These are phyloP conservation scores for Drosophila biarmipes DNA, from an alignment of 1,140 invertebrate species.

Conservation along the genomic window DNA sequence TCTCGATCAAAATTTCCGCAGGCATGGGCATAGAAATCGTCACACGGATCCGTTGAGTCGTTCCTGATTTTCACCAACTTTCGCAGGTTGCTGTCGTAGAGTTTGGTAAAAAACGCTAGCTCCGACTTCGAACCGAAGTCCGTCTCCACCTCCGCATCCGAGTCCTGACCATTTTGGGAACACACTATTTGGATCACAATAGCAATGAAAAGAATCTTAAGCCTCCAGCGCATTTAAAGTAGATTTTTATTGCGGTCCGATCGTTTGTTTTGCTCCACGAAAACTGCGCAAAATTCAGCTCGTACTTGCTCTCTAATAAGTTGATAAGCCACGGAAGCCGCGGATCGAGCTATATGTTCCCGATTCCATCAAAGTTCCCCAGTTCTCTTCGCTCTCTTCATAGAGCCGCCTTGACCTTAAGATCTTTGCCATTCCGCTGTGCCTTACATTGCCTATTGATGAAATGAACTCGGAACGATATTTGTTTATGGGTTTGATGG, in stretches of 20 bases:
- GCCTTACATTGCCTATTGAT: slow-evolving; percentile 3
- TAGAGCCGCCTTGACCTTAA: slow-evolving; percentile 65
- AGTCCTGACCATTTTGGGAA: slow-evolving; percentile 9
- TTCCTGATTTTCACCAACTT: slow-evolving; percentile 60
- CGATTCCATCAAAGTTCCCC: slow-evolving; percentile 30
- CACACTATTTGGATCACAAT: slow-evolving; percentile 5
- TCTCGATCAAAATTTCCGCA: slow-evolving; percentile 56
- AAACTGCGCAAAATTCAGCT: slow-evolving; percentile 56
- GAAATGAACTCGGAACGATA: slow-evolving; percentile 1
- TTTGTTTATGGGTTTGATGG: slow-evolving; percentile 7
- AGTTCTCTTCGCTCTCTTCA: slow-evolving; percentile 21
- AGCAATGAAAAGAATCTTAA: slow-evolving; percentile 37
- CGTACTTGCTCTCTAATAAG: slow-evolving; percentile 14
- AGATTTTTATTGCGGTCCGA: slow-evolving; percentile 40
- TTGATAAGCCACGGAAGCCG: slow-evolving; percentile 60
- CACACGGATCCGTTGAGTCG: slow-evolving; percentile 52
- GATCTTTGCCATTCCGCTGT: slow-evolving; percentile 28
- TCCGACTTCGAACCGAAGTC: slow-evolving; percentile 23
- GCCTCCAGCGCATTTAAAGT: slow-evolving; percentile 38
- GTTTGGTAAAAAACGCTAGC: slow-evolving; percentile 53
- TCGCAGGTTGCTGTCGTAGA: slow-evolving; percentile 58
- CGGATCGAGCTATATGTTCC: slow-evolving; percentile 28
- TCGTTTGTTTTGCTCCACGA: slow-evolving; percentile 52
- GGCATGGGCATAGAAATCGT: slow-evolving; percentile 75
- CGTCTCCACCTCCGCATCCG: slow-evolving; percentile 6